These are phyloP conservation scores for Lutjanus erythropterus DNA, from an alignment of 2,113 vertebrate species.

Conservation along the genomic window DNA sequence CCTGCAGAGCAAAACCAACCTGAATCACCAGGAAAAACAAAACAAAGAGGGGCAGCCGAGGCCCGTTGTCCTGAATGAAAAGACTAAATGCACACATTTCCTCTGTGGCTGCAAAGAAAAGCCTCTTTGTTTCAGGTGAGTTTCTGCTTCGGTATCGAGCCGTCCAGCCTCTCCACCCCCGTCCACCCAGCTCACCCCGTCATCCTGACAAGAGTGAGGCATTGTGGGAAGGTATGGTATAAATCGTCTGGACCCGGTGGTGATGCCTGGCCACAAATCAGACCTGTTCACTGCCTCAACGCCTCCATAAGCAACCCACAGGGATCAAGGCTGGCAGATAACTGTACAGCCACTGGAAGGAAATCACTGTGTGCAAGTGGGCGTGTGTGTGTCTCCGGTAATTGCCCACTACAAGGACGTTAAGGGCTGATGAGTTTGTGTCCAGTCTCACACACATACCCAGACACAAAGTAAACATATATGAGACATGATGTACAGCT, in stretches of 20 bases:
- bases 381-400: not conserved
- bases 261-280: conserved; percentile 66
- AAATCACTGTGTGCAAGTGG: not conserved
- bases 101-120: conserved; percentile 67
- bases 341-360: conserved; percentile 2
- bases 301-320: conserved; percentile 26
- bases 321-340: conserved; percentile 58
- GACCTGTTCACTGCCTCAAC: conserved; percentile 21
- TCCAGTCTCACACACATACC: not conserved
- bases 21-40: conserved; percentile 42
- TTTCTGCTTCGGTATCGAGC: conserved; percentile 75
- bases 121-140: conserved; percentile 80
- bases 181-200: conserved; percentile 4
- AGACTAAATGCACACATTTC: conserved; percentile 55
- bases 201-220: conserved; percentile 47
- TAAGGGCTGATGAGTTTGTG: conserved; percentile 29
- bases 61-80: conserved; percentile 48
- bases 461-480: not conserved
- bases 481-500: conserved; percentile 1
- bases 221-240: conserved; percentile 57
- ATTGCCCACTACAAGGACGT: conserved; percentile 35
- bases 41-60: conserved; percentile 38
- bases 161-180: conserved; percentile 19
- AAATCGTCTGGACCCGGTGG: conserved; percentile 42
- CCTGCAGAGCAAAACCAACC: conserved; percentile 40